These are phyloP conservation scores for Fulmarus glacialis DNA, from an alignment of 2,113 vertebrate species.

Conservation along the genomic window DNA sequence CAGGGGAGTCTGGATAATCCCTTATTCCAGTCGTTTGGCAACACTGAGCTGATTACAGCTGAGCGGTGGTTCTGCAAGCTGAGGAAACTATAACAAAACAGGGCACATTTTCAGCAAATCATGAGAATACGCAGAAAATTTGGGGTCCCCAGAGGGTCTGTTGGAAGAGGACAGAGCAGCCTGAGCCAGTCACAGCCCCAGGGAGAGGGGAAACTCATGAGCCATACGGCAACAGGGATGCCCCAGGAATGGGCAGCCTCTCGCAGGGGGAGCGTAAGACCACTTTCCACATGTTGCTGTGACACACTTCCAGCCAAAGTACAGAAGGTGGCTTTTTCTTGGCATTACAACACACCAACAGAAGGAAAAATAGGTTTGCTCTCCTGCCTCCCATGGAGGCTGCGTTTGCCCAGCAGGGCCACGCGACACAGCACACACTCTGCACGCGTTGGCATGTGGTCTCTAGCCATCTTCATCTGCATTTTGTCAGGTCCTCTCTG, in stretches of 20 bases:
- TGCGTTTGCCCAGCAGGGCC: not conserved
- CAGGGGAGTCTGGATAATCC: not conserved
- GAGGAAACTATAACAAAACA: not conserved
- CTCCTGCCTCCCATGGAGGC: not conserved
- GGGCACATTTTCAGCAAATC: not conserved
- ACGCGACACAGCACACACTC: accelerated
- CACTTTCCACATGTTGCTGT: not conserved
- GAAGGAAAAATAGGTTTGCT: not conserved
- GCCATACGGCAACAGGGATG: not conserved
- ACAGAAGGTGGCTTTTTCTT: not conserved
- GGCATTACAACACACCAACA: not conserved
- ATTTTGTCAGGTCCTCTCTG: not conserved
- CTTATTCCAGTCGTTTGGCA: constrained; percentile 33
- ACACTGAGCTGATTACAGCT: not conserved
- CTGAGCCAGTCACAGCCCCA: not conserved
- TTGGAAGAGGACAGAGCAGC: not conserved
- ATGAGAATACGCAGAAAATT: not conserved
- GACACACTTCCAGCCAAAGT: not conserved
- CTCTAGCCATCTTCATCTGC: accelerated
- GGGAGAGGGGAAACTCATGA: not conserved
- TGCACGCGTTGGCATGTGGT: not conserved
- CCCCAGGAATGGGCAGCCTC: not conserved
- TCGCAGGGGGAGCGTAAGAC: not conserved
- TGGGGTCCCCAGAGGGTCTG: not conserved
- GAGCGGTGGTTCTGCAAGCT: not conserved